These are phyloP conservation scores for Suncus etruscus DNA, from an alignment of 2,113 vertebrate genomes.

Conservation along the genomic window DNA sequence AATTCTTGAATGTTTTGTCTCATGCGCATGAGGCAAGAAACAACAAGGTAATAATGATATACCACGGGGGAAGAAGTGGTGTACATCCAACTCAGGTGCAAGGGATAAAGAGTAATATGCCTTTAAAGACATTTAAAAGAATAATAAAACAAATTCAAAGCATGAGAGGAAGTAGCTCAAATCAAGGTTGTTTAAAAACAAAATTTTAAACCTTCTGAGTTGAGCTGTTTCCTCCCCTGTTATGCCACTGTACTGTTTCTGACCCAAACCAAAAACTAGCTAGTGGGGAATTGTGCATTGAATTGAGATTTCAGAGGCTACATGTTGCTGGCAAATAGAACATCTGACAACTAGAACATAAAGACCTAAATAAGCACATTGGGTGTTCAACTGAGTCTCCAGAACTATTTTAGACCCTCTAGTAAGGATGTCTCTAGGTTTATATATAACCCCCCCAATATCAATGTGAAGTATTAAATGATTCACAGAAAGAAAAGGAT, in stretches of 20 bases:
- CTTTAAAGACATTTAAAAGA: conserved; percentile 19
- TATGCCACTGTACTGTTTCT: neutral
- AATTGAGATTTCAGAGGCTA: neutral
- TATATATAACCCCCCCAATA: neutral
- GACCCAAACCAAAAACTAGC: neutral
- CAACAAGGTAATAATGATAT: neutral
- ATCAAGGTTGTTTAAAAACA: neutral
- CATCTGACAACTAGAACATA: neutral
- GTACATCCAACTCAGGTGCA: neutral
- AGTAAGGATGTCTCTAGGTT: neutral
- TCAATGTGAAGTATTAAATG: conserved; percentile 10
- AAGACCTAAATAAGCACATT: neutral
- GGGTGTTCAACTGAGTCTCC: neutral
- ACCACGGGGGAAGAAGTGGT: neutral
- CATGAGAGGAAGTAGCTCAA: neutral
- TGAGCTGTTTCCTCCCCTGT: too few relatives aligned
- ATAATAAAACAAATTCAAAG: neutral
- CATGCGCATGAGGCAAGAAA: neutral
- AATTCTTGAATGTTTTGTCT: neutral
- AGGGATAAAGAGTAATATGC: neutral
- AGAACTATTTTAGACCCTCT: neutral
- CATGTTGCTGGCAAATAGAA: neutral
- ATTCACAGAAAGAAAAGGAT: neutral
- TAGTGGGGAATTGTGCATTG: neutral
- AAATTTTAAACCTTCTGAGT: neutral